These are phyloP conservation scores for Tipula helvola DNA, from an alignment of 2,888 invertebrate species.

Conservation along the genomic window DNA sequence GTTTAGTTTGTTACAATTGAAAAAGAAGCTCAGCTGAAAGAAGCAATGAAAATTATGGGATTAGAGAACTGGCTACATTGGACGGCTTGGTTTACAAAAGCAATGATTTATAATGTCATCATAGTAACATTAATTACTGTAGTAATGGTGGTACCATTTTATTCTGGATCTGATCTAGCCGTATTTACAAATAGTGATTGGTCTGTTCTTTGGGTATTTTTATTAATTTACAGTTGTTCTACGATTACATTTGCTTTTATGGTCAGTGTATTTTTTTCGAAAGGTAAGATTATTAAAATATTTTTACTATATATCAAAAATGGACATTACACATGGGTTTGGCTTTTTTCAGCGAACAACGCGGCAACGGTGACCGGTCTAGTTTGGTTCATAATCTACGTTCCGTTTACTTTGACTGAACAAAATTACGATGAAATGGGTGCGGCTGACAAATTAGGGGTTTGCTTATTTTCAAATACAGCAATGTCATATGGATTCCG, in stretches of 20 bases:
- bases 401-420: conserved; percentile 57
- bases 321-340: background rate
- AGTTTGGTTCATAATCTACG: conserved; percentile 60
- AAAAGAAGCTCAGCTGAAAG: conserved; percentile 54
- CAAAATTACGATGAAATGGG: conserved; percentile 52
- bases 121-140: conserved; percentile 45
- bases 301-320: background rate
- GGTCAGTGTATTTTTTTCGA: conserved; percentile 66
- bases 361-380: conserved; percentile 66
- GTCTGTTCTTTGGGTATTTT: conserved; percentile 52
- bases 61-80: conserved; percentile 73
- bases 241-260: conserved; percentile 68
- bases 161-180: conserved; percentile 36
- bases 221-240: conserved; percentile 56
- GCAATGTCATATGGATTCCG: conserved; percentile 68
- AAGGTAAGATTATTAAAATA: conserved; percentile 23
- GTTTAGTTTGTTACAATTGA: conserved; percentile 39
- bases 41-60: conserved; percentile 89
- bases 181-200: conserved; percentile 59
- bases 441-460: conserved; percentile 44
- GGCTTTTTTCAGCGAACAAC: conserved; percentile 50
- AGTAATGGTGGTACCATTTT: conserved; percentile 48
- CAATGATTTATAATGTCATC: conserved; percentile 52
- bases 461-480: conserved; percentile 60
- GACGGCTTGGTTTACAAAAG: conserved; percentile 75